Base-by-base conservation (phyloP, 2,797 vertebrate species). In the Chiloscyllium punctatum region DNA sequence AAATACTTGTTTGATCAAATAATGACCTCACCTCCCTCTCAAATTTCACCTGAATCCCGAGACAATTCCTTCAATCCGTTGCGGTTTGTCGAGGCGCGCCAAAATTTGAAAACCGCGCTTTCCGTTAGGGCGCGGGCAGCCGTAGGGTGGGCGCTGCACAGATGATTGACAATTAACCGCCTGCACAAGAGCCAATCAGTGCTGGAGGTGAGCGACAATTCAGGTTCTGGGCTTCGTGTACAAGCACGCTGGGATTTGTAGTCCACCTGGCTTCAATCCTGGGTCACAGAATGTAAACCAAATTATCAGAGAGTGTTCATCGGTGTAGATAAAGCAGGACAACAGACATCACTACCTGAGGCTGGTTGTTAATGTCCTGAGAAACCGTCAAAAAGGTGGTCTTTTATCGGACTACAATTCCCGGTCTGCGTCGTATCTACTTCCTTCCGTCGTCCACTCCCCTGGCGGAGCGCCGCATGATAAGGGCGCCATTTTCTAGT, bases 21-120 rank as follows among this genome's bases (percentile, higher is more conserved):
- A 69, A 42, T 23, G 88, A 30, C 53, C 7, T 62, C 6, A n/a
- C 57, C 62, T 23, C 18, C 16, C 37, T 62, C 18, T 91, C 30
- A 3, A 66, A n/a, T 21, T 66, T 16, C n/a, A 16, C 1, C 1
- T 77, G 1, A 62, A 23, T 69, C 90, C 90, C 90, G 0, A 7
- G 30, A 33, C 53, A 15, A 27, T 27, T 91, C 57, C 27, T 57
- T 91, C 90, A 42, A 25, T 37, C 90, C 68, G 90, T 68, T 92
- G 57, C 88, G 33, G 53, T 91, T 66, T 66, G 16, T 15, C 69
- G 66, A 11, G 21, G 69, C n/a, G 94, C 94, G 94, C 94, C 68
- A 95, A 95, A 33, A 95, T 95, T 95, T 77, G 51, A 95, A 95
- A 53, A 27, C 53, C 94, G 94, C 94, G 94, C 94, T 51, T 94